phyloP scores from a whole-genome alignment of 2,888 invertebrate species.

The Drosophila multiciliata region DNA sequence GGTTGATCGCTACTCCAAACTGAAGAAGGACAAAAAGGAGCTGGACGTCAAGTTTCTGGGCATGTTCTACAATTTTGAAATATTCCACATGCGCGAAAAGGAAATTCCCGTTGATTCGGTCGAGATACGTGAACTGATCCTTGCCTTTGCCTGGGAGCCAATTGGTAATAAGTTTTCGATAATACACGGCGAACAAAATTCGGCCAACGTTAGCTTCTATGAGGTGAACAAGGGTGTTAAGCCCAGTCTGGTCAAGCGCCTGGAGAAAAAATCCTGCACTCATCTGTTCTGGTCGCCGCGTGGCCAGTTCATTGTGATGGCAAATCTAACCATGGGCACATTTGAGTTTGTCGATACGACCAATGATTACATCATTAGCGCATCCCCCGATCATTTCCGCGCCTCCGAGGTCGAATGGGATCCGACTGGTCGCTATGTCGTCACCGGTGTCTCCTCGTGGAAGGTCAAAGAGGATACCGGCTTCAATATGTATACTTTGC shows the following conservation, averaged over 20 bases:
- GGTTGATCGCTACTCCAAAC: conserved; percentile 93
- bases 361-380: conserved; percentile 97
- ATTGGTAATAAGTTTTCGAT: conserved; percentile 98
- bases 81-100: conserved; percentile 99
- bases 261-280: conserved; percentile 95
- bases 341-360: conserved; percentile 97
- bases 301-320: conserved; percentile 97
- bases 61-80: conserved; percentile 99
- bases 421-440: conserved; percentile 98
- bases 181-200: conserved; percentile 94
- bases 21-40: conserved; percentile 96
- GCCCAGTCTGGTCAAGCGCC: conserved; percentile 94
- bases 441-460: conserved; percentile 97
- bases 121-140: conserved; percentile 96
- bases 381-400: conserved; percentile 96
- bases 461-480: conserved; percentile 97
- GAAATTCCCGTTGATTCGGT: conserved; percentile 99
- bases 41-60: conserved; percentile 97
- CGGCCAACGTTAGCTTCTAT: conserved; percentile 95
- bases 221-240: conserved; percentile 96
- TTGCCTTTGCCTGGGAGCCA: conserved; percentile 99
- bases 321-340: conserved; percentile 94
- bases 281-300: conserved; percentile 98
- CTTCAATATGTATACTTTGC: conserved; percentile 99
- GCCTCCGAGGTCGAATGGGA: conserved; percentile 99